These are phyloP conservation scores for Ictalurus punctatus DNA, from an alignment of 2,113 vertebrate species.

Conservation along the genomic window DNA sequence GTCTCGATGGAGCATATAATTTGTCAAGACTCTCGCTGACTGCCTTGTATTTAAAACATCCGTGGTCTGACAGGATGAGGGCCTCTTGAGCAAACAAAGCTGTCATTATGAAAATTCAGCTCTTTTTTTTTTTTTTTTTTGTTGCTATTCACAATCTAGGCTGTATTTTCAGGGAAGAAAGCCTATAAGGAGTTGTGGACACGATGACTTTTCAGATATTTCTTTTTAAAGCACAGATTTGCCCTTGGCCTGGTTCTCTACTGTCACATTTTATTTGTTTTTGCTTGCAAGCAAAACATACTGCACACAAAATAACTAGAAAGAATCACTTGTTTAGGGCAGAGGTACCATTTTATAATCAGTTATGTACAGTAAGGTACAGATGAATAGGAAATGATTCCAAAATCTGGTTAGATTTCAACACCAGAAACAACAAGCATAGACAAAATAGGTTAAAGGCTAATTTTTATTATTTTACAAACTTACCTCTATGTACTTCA, in stretches of 20 bases:
- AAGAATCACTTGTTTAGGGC: neutral
- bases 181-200: neutral
- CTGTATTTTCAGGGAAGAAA: neutral
- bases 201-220: neutral
- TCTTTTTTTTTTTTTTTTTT: neutral
- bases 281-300: neutral
- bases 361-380: neutral
- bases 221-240: constrained; percentile 5
- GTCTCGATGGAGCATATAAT: constrained; percentile 32
- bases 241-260: constrained; percentile 5
- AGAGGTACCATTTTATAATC: neutral
- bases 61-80: constrained; percentile 37
- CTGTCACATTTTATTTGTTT: constrained; percentile 15
- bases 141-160: constrained; percentile 1
- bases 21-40: constrained; percentile 41
- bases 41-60: constrained; percentile 36
- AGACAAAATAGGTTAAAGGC: neutral
- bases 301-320: neutral
- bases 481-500: too few species aligned
- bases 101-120: constrained; percentile 39
- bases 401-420: neutral
- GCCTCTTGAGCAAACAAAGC: constrained; percentile 38
- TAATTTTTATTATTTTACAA: neutral
- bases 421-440: too few species aligned
- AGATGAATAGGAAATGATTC: neutral